Evolutionary conservation across 2,888 invertebrate genomes (phyloP).

Genomic region (Torymus tubicola): DNA sequence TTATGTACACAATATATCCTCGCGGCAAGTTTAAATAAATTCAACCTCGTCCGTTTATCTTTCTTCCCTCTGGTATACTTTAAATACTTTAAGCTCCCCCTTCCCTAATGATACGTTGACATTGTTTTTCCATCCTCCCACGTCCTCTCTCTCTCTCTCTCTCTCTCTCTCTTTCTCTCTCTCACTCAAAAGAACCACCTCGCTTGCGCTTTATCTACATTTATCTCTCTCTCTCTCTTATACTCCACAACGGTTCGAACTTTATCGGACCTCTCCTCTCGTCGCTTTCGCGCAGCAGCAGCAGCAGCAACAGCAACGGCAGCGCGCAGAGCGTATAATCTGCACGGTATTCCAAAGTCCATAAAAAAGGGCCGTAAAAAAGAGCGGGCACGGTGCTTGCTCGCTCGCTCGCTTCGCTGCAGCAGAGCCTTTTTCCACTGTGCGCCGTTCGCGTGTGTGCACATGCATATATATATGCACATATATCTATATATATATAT

Average conservation of each 20-base stretch:
- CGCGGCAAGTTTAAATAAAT: conserved; percentile 4
- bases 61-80: background rate
- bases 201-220: conserved; percentile 15
- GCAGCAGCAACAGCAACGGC: too few relatives aligned
- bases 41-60: background rate
- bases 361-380: conserved; percentile 31
- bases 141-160: conserved; percentile 1
- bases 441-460: conserved; percentile 12
- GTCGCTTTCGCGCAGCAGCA: too few relatives aligned
- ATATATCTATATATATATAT: too few relatives aligned
- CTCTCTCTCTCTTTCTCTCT: conserved; percentile 1
- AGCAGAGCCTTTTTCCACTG: background rate
- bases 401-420: background rate
- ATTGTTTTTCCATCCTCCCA: background rate
- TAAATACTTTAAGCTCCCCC: conserved; percentile 1
- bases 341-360: background rate
- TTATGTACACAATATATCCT: background rate
- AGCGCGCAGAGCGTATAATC: conserved; percentile 28
- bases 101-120: conserved; percentile 8
- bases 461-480: background rate
- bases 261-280: conserved; percentile 20
- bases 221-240: conserved; percentile 3
- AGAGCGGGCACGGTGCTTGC: background rate
- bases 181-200: background rate
- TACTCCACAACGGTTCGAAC: conserved; percentile 14